A percentile compares a stretch with the other conserved stretches of the same genome.
phyloP scores from a whole-genome alignment of 2,797 vertebrate genomes.

The Rhadinocentrus ornatus region DNA sequence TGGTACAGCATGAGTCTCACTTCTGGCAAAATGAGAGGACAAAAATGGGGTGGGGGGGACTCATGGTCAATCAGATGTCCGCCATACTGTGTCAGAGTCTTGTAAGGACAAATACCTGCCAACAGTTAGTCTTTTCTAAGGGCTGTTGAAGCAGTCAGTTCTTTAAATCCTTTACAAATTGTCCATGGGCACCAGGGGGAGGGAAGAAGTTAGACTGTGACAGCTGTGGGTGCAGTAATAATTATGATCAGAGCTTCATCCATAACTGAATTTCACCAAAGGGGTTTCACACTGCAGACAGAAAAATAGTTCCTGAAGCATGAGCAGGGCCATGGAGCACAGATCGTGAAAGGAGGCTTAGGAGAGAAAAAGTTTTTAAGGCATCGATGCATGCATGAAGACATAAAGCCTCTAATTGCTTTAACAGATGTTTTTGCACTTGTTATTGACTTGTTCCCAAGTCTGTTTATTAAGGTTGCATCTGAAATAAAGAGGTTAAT shows the following conservation, averaged over 20 bases:
- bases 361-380: too few relatives aligned
- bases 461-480: too few relatives aligned
- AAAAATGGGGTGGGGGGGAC: not conserved
- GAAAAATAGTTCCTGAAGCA: not conserved
- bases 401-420: too few relatives aligned
- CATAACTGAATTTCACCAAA: constrained; percentile 16
- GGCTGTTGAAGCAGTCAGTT: constrained; percentile 36
- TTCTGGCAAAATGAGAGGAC: not conserved
- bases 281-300: constrained; percentile 2
- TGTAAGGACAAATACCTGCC: constrained; percentile 34
- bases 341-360: too few relatives aligned
- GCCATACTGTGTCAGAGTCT: constrained; percentile 23
- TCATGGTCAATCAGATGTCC: constrained; percentile 32
- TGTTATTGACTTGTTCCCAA: too few relatives aligned
- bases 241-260: constrained; percentile 39
- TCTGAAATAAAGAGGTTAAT: too few relatives aligned
- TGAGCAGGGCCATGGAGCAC: not conserved
- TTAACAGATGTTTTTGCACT: too few relatives aligned
- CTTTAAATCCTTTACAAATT: constrained; percentile 51
- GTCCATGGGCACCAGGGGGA: not conserved
- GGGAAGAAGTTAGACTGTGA: constrained; percentile 16
- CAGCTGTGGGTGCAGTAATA: constrained; percentile 17
- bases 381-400: too few relatives aligned
- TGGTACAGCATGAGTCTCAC: constrained; percentile 11
- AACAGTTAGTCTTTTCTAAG: constrained; percentile 31